phyloP scores from a whole-genome alignment of 2,113 vertebrate species.

The Siphamia tubifer region DNA sequence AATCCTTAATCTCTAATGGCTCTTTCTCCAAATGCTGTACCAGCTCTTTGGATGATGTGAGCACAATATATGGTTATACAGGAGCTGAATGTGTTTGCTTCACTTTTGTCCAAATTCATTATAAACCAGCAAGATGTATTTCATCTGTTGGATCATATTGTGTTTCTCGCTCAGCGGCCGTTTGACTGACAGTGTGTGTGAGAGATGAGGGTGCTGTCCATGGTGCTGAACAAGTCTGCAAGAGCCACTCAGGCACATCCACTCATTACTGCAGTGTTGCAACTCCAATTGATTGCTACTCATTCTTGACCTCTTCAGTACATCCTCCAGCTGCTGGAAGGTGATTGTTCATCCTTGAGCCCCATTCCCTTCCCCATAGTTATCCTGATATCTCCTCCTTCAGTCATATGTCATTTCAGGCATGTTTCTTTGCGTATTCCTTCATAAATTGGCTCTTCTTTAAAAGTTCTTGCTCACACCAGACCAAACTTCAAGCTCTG shows the following conservation, averaged over 20 bases:
- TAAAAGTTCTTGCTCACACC: not conserved
- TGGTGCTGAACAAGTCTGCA: slow-evolving; percentile 52
- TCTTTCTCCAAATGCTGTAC: not conserved
- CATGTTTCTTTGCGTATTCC: slow-evolving; percentile 18
- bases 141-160: not conserved
- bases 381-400: not conserved
- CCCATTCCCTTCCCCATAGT: not conserved
- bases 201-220: slow-evolving; percentile 38
- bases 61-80: not conserved
- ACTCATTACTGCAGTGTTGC: slow-evolving; percentile 33
- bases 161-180: too few species aligned
- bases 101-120: not conserved
- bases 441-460: not conserved
- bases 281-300: slow-evolving; percentile 40
- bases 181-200: not conserved
- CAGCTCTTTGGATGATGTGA: not conserved
- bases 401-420: slow-evolving; percentile 10
- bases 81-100: not conserved
- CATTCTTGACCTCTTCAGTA: slow-evolving; percentile 21
- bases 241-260: not conserved
- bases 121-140: not conserved
- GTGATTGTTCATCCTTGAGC: slow-evolving; percentile 7
- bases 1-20: not conserved
- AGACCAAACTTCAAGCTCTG: not conserved
- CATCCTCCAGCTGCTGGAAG: slow-evolving; percentile 21